Conservation (phyloP, 1,140 invertebrate species). For the Sarcophaga bullata region DNA sequence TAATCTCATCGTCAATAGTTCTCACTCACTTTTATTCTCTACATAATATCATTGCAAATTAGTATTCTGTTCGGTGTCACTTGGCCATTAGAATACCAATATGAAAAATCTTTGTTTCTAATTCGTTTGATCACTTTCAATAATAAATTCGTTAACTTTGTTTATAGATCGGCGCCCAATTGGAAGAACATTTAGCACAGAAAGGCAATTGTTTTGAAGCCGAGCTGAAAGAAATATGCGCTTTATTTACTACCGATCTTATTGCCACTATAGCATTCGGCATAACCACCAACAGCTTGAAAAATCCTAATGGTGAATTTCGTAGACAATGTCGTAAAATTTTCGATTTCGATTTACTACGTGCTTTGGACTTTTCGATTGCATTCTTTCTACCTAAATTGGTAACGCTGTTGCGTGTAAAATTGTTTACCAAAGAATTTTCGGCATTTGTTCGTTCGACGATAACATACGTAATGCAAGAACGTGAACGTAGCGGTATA, state of each 20-base stretch:
- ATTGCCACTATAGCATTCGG: conserved; percentile 72
- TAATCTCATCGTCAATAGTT: no score
- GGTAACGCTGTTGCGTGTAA: conserved; percentile 49
- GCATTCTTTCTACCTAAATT: conserved; percentile 66
- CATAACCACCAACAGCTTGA: conserved; percentile 69
- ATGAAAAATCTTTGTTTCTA: neutral
- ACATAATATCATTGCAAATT: no score
- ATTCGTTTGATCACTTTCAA: neutral
- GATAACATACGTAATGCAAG: conserved; percentile 60
- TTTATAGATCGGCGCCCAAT: conserved; percentile 51
- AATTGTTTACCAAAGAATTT: conserved; percentile 51
- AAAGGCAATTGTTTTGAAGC: conserved; percentile 41
- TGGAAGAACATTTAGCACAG: conserved; percentile 48
- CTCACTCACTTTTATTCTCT: no score
- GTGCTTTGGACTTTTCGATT: conserved; percentile 67
- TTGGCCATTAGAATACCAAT: neutral
- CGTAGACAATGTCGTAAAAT: conserved; percentile 64
- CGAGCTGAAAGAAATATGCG: conserved; percentile 66
- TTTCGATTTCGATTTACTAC: conserved; percentile 67
- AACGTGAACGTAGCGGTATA: conserved; percentile 55
- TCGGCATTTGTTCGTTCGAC: conserved; percentile 56
- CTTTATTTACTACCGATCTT: conserved; percentile 70
- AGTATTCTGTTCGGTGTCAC: no score
- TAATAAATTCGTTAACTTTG: neutral
- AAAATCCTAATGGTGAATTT: conserved; percentile 66